phyloP scores from a whole-genome alignment of 2,888 invertebrate species.

The Sialis lutaria region DNA sequence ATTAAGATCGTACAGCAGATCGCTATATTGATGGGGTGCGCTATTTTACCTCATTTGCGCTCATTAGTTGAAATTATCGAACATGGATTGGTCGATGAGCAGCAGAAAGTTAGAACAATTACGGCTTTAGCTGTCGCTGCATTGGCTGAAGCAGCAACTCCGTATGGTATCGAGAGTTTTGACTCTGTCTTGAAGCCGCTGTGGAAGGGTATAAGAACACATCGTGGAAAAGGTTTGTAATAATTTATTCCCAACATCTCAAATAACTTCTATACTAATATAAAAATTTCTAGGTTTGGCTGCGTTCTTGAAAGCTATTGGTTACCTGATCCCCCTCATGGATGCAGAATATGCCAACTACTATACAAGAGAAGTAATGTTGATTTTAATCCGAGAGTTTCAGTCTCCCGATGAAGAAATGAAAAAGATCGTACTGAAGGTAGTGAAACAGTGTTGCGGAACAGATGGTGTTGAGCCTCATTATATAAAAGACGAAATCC shows the following conservation, averaged over 20 bases:
- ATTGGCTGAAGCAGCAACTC: conserved; percentile 95
- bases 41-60: conserved; percentile 94
- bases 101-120: conserved; percentile 97
- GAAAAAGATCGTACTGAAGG: conserved; percentile 99
- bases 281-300: conserved; percentile 36
- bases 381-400: conserved; percentile 97
- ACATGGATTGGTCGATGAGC: conserved; percentile 95
- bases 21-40: conserved; percentile 98
- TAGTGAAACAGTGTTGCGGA: conserved; percentile 99
- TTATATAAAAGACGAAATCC: conserved; percentile 97
- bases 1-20: conserved; percentile 99
- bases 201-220: conserved; percentile 96
- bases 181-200: conserved; percentile 97
- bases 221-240: conserved; percentile 59
- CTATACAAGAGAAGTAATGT: conserved; percentile 98
- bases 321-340: conserved; percentile 98
- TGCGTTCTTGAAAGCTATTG: conserved; percentile 98
- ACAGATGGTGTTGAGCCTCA: conserved; percentile 99
- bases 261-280: too few species aligned
- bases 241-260: too few species aligned
- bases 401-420: conserved; percentile 99
- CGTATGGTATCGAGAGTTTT: conserved; percentile 99
- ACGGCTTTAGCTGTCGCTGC: conserved; percentile 97
- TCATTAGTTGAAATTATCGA: conserved; percentile 98
- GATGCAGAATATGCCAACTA: conserved; percentile 99